Conservation (phyloP, 1,140 invertebrate genomes). For the Cryptotermes secundus region DNA sequence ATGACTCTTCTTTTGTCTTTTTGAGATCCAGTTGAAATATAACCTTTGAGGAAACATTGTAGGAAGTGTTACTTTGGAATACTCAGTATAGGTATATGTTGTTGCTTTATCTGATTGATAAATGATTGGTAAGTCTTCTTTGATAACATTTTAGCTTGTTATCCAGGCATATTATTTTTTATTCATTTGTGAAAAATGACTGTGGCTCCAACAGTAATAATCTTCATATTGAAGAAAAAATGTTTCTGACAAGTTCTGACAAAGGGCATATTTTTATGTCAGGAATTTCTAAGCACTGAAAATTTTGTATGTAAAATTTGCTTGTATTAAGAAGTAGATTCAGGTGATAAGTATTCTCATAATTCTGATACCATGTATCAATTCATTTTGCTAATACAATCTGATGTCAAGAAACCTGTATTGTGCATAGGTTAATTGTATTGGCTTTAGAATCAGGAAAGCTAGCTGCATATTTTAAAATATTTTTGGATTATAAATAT, state of each 20-base stretch:
- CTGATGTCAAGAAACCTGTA: conserved; percentile 9
- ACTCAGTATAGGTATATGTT: neutral
- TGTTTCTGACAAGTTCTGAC: conserved; percentile 12
- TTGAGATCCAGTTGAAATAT: neutral
- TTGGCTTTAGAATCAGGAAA: conserved; percentile 7
- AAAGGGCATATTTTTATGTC: conserved; percentile 6
- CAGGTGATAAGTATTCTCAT: conserved; percentile 21
- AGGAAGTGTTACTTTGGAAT: conserved; percentile 10
- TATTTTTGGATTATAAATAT: conserved; percentile 27
- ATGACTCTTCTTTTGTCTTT: neutral
- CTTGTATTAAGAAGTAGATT: conserved; percentile 15
- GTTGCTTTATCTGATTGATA: neutral
- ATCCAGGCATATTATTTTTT: neutral
- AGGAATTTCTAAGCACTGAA: neutral
- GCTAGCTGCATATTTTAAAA: neutral
- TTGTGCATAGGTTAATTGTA: neutral
- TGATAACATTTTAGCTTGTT: conserved; percentile 18
- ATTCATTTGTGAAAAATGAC: conserved; percentile 29
- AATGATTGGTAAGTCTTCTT: neutral
- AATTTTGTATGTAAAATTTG: conserved; percentile 22
- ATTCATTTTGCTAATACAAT: conserved; percentile 22
- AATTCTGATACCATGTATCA: conserved; percentile 32
- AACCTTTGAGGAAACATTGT: neutral
- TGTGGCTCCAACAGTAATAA: conserved; percentile 26
- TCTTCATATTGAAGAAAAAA: conserved; percentile 31